phyloP scores from a whole-genome alignment of 2,888 invertebrate species.

The Helleia helle region DNA sequence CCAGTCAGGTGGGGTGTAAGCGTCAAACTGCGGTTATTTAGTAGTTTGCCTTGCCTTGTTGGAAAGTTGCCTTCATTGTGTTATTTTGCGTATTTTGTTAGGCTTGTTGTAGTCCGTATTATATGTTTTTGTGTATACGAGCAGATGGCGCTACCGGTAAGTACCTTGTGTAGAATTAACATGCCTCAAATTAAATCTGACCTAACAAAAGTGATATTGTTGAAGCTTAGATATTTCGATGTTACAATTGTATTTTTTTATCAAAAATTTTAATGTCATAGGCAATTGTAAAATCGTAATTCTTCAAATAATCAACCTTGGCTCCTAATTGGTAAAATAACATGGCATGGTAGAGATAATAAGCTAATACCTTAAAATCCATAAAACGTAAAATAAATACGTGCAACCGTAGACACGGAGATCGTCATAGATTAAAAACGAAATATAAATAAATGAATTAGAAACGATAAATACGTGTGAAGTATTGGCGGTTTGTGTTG shows the following conservation, averaged over 20 bases:
- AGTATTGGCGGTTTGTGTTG: constrained; percentile 28
- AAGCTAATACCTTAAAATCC: constrained; percentile 23
- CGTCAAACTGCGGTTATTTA: constrained; percentile 48
- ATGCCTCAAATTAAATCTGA: constrained; percentile 27
- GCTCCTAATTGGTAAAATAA: constrained; percentile 46
- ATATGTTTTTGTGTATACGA: constrained; percentile 43
- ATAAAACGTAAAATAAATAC: constrained; percentile 26
- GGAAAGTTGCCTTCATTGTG: constrained; percentile 53
- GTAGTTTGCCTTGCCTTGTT: constrained; percentile 57
- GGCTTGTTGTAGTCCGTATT: constrained; percentile 64
- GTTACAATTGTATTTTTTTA: constrained; percentile 53
- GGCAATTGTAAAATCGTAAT: constrained; percentile 41
- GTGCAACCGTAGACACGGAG: constrained; percentile 58
- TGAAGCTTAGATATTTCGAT: constrained; percentile 43
- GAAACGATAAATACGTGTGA: constrained; percentile 22
- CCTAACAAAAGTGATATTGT: constrained; percentile 39
- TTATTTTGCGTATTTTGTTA: constrained; percentile 63
- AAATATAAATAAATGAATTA: constrained; percentile 28
- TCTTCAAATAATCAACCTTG: constrained; percentile 44
- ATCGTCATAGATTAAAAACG: constrained; percentile 32
- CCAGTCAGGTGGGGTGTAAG: constrained; percentile 52
- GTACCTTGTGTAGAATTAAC: constrained; percentile 44
- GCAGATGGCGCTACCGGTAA: constrained; percentile 43
- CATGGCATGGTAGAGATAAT: constrained; percentile 53
- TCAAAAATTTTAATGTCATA: constrained; percentile 28